Evolutionary conservation across 1,140 invertebrate species (phyloP).

Genomic region (Colletes gigas): DNA sequence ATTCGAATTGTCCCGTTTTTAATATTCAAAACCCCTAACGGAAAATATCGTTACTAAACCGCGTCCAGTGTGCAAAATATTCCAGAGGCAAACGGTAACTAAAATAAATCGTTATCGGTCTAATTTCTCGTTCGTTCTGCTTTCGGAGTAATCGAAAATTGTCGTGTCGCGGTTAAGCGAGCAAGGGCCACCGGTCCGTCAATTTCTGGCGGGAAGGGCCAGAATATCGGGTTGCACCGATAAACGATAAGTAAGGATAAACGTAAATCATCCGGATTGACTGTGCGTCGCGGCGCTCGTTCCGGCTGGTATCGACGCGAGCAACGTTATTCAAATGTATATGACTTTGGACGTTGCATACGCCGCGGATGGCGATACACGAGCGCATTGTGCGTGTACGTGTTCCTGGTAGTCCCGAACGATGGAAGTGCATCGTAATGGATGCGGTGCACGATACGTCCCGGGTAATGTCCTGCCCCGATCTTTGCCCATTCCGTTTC

Average conservation of each 20-base stretch:
- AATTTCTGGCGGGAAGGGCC: not conserved
- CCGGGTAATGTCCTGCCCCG: conserved; percentile 56
- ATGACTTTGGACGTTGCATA: conserved; percentile 31
- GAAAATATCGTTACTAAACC: too few species aligned
- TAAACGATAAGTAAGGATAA: conserved; percentile 42
- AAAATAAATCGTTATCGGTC: too few species aligned
- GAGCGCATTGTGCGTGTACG: not conserved
- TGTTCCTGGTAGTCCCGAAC: not conserved
- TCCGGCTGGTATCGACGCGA: conserved; percentile 37
- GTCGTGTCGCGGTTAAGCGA: too few species aligned
- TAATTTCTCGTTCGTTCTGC: not conserved
- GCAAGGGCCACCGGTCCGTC: too few species aligned
- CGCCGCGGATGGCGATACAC: not conserved
- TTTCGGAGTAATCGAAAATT: not conserved
- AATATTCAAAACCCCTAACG: too few species aligned
- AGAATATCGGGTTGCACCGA: not conserved
- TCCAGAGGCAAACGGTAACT: too few species aligned
- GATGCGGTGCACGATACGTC: conserved; percentile 65
- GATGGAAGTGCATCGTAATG: conserved; percentile 63
- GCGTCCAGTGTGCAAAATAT: too few species aligned
- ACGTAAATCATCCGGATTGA: conserved; percentile 29
- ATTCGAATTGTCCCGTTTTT: too few species aligned
- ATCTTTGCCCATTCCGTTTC: conserved; percentile 62
- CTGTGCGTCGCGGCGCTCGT: not conserved
- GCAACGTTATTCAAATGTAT: conserved; percentile 55